Evolutionary conservation across 1,140 invertebrate species (phyloP).

Genomic region (Mesaphorura yosii): DNA sequence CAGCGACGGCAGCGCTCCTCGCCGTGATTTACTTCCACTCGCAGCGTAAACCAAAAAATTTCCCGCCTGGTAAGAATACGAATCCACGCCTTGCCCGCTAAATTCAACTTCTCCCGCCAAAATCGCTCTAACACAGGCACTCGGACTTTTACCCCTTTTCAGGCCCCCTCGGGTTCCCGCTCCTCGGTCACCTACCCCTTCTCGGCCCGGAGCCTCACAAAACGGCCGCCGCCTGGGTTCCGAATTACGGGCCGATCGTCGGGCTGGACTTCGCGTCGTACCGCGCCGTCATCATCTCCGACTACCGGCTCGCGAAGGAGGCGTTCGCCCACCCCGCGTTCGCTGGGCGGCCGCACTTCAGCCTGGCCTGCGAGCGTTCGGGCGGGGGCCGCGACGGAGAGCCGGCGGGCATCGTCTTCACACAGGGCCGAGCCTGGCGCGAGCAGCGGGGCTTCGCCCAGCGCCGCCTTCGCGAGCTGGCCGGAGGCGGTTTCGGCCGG

Average conservation of each 20-base stretch:
- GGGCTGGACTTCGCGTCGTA: conserved; percentile 12
- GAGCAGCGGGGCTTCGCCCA: conserved; percentile 7
- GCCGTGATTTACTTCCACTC: no score
- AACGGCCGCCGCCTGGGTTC: conserved; percentile 7
- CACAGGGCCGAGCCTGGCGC: not conserved
- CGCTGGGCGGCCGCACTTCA: conserved; percentile 16
- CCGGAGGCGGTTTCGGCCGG: no score
- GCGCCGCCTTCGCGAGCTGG: conserved; percentile 2
- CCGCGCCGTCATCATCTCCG: conserved; percentile 19
- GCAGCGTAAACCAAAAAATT: no score
- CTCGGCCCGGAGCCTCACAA: conserved; percentile 12
- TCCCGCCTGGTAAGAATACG: no score
- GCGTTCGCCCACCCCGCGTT: not conserved
- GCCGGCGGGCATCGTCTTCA: no score
- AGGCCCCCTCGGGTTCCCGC: conserved; percentile 23
- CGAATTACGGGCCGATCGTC: conserved; percentile 22
- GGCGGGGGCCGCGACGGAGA: conserved; percentile 13
- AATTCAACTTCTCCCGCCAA: no score
- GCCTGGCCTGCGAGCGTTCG: conserved; percentile 9
- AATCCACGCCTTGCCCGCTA: no score
- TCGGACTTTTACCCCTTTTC: no score
- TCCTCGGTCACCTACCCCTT: conserved; percentile 16
- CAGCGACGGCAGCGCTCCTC: no score
- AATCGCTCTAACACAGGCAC: no score
- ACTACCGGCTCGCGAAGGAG: conserved; percentile 19